A percentile compares a stretch with the other conserved stretches of the same genome.
These are phyloP conservation scores for Aphelinus atriplicis DNA, from an alignment of 1,140 invertebrate genomes.

Conservation along the genomic window DNA sequence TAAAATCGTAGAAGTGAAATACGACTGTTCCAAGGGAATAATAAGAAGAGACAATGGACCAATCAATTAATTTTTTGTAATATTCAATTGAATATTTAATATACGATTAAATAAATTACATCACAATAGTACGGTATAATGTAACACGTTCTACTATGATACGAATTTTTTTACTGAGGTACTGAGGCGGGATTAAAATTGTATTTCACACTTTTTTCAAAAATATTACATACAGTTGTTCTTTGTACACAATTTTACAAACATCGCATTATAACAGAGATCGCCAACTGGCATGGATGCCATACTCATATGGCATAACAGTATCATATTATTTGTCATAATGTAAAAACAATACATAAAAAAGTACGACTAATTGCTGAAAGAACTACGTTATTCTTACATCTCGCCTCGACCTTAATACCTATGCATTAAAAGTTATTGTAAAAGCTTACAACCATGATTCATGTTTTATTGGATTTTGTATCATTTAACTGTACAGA, in stretches of 20 bases:
- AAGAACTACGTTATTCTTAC: slow-evolving; percentile 17
- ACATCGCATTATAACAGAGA: slow-evolving; percentile 39
- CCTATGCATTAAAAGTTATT: slow-evolving; percentile 21
- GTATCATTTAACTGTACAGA: slow-evolving; percentile 30
- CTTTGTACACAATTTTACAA: slow-evolving; percentile 43
- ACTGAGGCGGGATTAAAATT: slow-evolving; percentile 24
- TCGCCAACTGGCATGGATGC: slow-evolving; percentile 31
- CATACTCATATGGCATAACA: slow-evolving; percentile 32
- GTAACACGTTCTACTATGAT: slow-evolving; percentile 18
- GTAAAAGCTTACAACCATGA: slow-evolving; percentile 30
- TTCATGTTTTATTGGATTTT: slow-evolving; percentile 25
- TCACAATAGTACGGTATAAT: slow-evolving; percentile 35
- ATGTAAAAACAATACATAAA: slow-evolving; percentile 38
- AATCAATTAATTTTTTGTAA: slow-evolving; percentile 13
- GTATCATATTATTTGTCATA: slow-evolving; percentile 39
- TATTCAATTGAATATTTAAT: slow-evolving; percentile 37
- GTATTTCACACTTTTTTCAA: slow-evolving; percentile 33
- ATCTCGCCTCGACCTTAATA: slow-evolving; percentile 11
- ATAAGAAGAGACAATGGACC: not conserved
- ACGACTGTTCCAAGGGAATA: no score
- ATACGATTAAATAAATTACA: slow-evolving; percentile 40
- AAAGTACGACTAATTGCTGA: slow-evolving; percentile 34
- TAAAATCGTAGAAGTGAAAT: no score
- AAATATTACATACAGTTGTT: slow-evolving; percentile 38
- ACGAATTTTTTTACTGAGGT: slow-evolving; percentile 28